Percentiles rank a stretch among this genome's conserved stretches.
Conservation (phyloP, 2,797 vertebrate species). For the Champsocephalus esox region DNA sequence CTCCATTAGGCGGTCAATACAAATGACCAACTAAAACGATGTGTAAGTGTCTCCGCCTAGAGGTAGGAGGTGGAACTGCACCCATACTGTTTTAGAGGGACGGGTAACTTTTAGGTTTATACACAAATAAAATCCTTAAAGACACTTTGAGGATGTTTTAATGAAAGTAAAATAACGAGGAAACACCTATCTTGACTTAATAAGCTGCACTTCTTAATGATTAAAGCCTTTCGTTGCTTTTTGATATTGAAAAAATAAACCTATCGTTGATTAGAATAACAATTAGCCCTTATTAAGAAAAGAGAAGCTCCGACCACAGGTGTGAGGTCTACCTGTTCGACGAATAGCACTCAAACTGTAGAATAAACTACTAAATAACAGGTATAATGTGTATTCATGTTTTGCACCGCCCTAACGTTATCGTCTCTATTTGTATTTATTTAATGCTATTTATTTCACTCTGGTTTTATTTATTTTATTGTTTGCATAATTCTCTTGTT, state of each 20-base stretch:
- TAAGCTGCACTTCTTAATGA: too few relatives aligned
- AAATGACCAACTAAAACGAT: too few relatives aligned
- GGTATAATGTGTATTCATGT: not conserved
- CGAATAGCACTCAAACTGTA: not conserved
- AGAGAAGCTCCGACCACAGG: not conserved
- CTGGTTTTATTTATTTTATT: not conserved
- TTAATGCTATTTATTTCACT: not conserved
- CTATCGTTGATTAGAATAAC: too few relatives aligned
- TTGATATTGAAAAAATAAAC: too few relatives aligned
- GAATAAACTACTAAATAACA: not conserved
- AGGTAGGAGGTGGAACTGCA: conserved; percentile 40
- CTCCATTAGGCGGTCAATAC: too few relatives aligned
- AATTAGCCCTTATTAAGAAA: too few relatives aligned
- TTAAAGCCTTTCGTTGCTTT: too few relatives aligned
- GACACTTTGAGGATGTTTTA: too few relatives aligned
- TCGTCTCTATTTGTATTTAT: not conserved
- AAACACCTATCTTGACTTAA: too few relatives aligned
- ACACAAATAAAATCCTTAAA: too few relatives aligned
- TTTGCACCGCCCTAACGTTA: not conserved
- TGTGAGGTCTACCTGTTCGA: not conserved
- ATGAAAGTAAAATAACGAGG: too few relatives aligned
- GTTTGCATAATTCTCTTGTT: not conserved
- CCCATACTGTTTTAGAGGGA: not conserved
- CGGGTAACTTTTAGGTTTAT: too few relatives aligned
- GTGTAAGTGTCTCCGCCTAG: conserved; percentile 29